Base-by-base conservation (phyloP, 1,140 invertebrate genomes). In the Lepidotrigona ventralis region DNA sequence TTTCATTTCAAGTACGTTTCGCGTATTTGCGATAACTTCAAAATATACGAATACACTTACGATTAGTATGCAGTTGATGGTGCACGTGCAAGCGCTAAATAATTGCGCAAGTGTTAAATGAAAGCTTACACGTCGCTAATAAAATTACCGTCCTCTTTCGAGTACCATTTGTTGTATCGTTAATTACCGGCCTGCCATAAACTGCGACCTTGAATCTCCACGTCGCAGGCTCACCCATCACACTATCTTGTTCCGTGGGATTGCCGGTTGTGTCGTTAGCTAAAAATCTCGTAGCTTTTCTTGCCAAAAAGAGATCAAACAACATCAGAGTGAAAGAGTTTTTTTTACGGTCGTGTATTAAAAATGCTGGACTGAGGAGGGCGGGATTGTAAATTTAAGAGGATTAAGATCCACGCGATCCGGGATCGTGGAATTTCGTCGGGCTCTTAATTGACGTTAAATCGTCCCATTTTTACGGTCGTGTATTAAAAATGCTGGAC, bases 161-260 rank as follows among this genome's bases (percentile, higher is more conserved):
- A 29, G 21, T 21, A 39, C 39, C n/a, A 26, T 78, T 69, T 39
- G 15, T 78, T 39, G 19, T 19, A 56, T 69, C 53, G 29, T 56
- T 79, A 69, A 78, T 78, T 19, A 79, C 29, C 64, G 29, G 6
- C 1, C 29, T 68, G 68, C n/a, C 46, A 53, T 53, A 69, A 68
- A 78, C 60, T 26, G n/a, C 63, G 63, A 54, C 53, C 76, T 79
- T 56, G 2, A n/a, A n/a, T 60, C 23, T 60, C 58, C n/a, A 60
- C 6, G 11, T 60, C n/a, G n/a, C n/a, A n/a, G n/a, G n/a, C n/a
- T n/a, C n/a, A n/a, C n/a, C n/a, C n/a, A n/a, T n/a, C n/a, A n/a
- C 58, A 23, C 4, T 23, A 60, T 60, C 58, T 60, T 60, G 23
- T 60, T 23, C 1, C 58, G 23, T 60, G 6, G 39, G 6, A 8